A percentile compares a stretch with the other conserved stretches of the same genome.
Conservation (phyloP, 2,797 vertebrate species). For the Darevskia mixta region DNA sequence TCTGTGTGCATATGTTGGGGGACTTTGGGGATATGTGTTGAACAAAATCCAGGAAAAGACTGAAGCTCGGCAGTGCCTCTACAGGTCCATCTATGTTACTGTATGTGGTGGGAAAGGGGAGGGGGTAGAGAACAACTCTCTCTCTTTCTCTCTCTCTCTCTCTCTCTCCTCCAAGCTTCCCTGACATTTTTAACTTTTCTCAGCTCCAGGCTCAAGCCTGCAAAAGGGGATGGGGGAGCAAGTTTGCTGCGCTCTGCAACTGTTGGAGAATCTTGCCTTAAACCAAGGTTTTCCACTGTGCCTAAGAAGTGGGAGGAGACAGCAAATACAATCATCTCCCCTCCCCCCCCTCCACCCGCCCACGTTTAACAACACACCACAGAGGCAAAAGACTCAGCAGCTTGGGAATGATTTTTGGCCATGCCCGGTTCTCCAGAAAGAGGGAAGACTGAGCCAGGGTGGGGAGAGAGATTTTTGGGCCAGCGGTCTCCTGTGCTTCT, state of each 20-base stretch:
- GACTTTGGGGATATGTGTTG: neutral
- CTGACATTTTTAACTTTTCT: slow-evolving; percentile 67
- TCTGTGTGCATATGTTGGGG: neutral
- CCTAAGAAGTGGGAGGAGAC: too few species aligned
- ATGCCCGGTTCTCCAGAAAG: neutral
- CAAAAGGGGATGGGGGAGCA: neutral
- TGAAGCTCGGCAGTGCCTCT: slow-evolving; percentile 74
- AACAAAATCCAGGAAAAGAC: slow-evolving; percentile 25
- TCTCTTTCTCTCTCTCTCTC: neutral
- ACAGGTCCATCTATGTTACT: slow-evolving; percentile 44
- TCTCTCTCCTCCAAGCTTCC: neutral
- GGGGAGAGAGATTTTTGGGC: neutral
- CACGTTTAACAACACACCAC: neutral
- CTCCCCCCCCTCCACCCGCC: neutral
- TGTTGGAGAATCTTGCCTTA: neutral
- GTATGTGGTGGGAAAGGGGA: slow-evolving; percentile 28
- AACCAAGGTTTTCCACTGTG: neutral
- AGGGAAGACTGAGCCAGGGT: neutral
- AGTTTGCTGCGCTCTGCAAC: neutral
- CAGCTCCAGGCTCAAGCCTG: neutral
- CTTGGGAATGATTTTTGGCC: neutral
- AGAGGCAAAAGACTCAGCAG: neutral
- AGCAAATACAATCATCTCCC: neutral
- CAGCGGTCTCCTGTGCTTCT: neutral
- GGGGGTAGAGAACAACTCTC: neutral